phyloP scores from a whole-genome alignment of 2,888 invertebrate species.

The Embidobia sp. region DNA sequence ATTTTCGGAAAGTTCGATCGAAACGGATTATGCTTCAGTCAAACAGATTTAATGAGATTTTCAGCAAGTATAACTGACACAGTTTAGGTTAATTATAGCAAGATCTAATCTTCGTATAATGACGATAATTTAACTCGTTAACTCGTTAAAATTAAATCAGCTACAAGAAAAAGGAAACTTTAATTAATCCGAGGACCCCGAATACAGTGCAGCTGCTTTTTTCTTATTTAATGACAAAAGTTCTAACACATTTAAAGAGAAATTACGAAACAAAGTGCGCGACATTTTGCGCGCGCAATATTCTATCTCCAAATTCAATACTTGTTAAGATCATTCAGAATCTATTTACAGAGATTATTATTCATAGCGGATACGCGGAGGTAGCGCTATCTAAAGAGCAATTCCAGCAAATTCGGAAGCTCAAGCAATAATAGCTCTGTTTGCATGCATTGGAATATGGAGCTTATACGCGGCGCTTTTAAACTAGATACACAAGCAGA shows the following conservation, averaged over 20 bases:
- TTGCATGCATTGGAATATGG: conserved; percentile 40
- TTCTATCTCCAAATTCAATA: conserved; percentile 5
- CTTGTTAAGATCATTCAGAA: conserved; percentile 23
- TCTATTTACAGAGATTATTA: conserved; percentile 47
- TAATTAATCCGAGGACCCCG: too few species aligned
- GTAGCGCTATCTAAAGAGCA: conserved; percentile 40
- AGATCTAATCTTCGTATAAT: conserved; percentile 35
- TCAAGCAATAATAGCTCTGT: conserved; percentile 46
- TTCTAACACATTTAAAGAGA: too few species aligned
- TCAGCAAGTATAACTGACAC: conserved; percentile 18
- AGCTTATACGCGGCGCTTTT: conserved; percentile 37
- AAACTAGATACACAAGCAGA: conserved; percentile 25
- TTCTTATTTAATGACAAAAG: too few species aligned
- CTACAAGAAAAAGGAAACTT: too few species aligned
- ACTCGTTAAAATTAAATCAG: too few species aligned
- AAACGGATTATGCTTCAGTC: conserved; percentile 15
- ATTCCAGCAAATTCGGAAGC: conserved; percentile 35
- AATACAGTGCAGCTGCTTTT: too few species aligned
- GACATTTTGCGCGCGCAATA: neutral
- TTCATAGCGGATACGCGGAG: conserved; percentile 28
- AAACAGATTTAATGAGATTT: conserved; percentile 33
- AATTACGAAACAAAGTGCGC: neutral
- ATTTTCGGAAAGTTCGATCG: neutral
- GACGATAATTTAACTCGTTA: conserved; percentile 32
- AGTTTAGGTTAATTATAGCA: conserved; percentile 31